A percentile compares a stretch with the other conserved stretches of the same genome.
phyloP scores from a whole-genome alignment of 2,888 invertebrate genomes.

The Synergus umbraculus region DNA sequence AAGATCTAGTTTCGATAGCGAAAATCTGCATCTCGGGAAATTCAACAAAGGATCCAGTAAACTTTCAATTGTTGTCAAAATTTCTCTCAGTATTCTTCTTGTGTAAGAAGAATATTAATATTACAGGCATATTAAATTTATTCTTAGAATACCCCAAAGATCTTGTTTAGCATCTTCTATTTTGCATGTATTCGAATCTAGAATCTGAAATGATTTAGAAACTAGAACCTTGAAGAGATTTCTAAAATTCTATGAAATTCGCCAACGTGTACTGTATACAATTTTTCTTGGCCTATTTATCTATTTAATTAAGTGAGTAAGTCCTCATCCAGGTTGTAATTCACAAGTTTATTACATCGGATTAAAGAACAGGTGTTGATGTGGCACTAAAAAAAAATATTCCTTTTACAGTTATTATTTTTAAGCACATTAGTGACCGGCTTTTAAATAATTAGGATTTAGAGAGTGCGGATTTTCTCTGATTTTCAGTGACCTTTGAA shows the following conservation, averaged over 20 bases:
- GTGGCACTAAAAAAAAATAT: too few species aligned
- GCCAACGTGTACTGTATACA: not conserved
- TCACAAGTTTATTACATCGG: not conserved
- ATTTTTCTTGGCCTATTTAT: not conserved
- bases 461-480: too few species aligned
- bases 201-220: not conserved
- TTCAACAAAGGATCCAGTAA: not conserved
- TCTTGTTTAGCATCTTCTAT: not conserved
- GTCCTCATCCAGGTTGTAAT: not conserved
- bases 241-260: not conserved
- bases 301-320: not conserved
- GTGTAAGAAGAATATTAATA: not conserved
- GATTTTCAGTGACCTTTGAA: too few species aligned
- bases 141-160: too few species aligned
- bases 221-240: not conserved
- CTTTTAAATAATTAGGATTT: too few species aligned
- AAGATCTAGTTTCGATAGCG: conserved; percentile 12
- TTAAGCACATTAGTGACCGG: too few species aligned
- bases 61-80: not conserved
- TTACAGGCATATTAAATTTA: not conserved
- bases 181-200: not conserved
- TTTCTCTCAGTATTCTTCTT: not conserved
- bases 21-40: not conserved
- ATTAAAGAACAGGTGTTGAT: too few species aligned
- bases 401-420: too few species aligned